Percentiles rank a stretch among this genome's conserved stretches.
phyloP scores from a whole-genome alignment of 2,888 invertebrate species.

The Rotaria magnacalcarata region DNA sequence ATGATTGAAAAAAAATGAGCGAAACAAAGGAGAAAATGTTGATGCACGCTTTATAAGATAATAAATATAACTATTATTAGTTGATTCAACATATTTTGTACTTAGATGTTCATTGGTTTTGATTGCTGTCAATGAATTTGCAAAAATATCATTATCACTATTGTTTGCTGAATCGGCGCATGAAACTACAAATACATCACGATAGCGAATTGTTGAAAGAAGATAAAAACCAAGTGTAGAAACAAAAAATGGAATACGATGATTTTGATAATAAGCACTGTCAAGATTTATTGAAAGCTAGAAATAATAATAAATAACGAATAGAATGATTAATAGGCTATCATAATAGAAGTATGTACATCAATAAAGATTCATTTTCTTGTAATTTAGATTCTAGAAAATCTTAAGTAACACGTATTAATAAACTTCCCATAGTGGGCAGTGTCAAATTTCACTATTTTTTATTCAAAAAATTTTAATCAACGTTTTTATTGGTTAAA shows the following conservation, averaged over 20 bases:
- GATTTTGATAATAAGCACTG: constrained; percentile 8
- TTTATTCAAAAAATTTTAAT: no score
- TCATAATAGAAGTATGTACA: no score
- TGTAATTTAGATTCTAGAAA: no score
- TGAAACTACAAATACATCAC: neutral
- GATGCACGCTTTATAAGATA: constrained; percentile 27
- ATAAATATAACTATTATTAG: neutral
- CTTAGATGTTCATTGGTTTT: neutral
- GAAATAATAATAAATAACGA: no score
- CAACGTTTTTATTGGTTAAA: no score
- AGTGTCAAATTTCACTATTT: no score
- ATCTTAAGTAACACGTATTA: no score
- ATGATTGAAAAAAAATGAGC: neutral
- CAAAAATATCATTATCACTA: neutral
- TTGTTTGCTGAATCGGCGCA: neutral
- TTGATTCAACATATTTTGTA: neutral
- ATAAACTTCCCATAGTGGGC: no score
- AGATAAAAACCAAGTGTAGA: constrained; percentile 27
- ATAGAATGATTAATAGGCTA: no score
- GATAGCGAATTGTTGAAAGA: neutral
- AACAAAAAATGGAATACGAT: constrained; percentile 18
- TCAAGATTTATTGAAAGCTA: neutral
- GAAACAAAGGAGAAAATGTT: neutral
- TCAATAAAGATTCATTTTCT: no score
- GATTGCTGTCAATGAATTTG: neutral